phyloP scores from a whole-genome alignment of 1,140 invertebrate species.

The Physella acuta region DNA sequence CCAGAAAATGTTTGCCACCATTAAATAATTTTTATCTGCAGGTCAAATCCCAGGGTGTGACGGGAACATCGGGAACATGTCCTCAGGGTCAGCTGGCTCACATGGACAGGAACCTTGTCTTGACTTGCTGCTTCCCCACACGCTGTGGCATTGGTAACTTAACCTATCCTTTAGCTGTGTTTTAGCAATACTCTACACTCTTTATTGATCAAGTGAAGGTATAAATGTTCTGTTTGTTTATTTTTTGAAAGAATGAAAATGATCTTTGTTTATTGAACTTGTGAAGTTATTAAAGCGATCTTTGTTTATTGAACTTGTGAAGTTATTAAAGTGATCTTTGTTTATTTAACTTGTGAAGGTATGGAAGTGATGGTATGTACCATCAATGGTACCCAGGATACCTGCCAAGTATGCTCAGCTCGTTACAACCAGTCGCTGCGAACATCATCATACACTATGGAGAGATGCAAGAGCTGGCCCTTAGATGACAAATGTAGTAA shows the following conservation, averaged over 20 bases:
- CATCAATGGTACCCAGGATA: constrained; percentile 20
- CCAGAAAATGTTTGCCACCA: too few relatives aligned
- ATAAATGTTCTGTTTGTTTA: neutral
- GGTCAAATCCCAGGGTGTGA: neutral
- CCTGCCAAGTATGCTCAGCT: constrained; percentile 3
- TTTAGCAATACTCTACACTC: neutral
- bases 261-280: neutral
- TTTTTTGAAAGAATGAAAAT: neutral
- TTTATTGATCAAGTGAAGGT: neutral
- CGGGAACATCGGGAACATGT: neutral
- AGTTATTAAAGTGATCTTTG: neutral
- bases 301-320: neutral
- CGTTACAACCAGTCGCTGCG: constrained; percentile 18
- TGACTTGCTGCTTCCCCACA: constrained; percentile 9
- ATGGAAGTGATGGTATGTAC: neutral
- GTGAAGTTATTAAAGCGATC: neutral
- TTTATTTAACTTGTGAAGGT: neutral
- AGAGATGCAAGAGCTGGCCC: constrained; percentile 14
- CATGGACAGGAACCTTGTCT: neutral
- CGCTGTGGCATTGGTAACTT: constrained; percentile 8
- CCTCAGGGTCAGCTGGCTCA: constrained; percentile 14
- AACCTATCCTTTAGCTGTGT: neutral
- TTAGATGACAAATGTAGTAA: constrained; percentile 18
- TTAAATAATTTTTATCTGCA: too few relatives aligned
- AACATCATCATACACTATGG: constrained; percentile 26